Evolutionary conservation across 2,113 vertebrate species (phyloP).

Genomic region (Arizona elegans): DNA sequence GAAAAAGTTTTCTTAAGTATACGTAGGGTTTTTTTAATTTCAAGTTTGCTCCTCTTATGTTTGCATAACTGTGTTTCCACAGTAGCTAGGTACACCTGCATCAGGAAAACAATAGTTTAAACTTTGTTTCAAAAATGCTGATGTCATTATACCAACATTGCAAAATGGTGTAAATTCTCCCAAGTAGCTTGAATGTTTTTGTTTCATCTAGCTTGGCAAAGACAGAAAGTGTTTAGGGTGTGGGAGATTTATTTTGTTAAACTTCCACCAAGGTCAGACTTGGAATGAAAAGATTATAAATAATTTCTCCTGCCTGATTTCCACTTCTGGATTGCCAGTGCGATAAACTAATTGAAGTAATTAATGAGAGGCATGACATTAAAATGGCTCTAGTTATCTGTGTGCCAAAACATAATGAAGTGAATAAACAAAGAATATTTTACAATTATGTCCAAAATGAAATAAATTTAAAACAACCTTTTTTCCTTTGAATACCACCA

Average conservation of each 20-base stretch:
- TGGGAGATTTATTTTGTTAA: slow-evolving; percentile 51
- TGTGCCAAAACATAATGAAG: neutral
- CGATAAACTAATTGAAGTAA: slow-evolving; percentile 24
- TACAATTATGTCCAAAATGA: neutral
- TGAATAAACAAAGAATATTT: neutral
- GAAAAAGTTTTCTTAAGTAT: neutral
- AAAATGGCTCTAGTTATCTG: slow-evolving; percentile 13
- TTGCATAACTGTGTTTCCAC: neutral
- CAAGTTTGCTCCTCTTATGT: neutral
- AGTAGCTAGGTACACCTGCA: slow-evolving; percentile 14
- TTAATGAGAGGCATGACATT: slow-evolving; percentile 32
- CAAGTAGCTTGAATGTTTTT: neutral
- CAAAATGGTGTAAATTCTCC: neutral
- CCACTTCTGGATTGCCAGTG: slow-evolving; percentile 28
- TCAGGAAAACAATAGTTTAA: slow-evolving; percentile 35
- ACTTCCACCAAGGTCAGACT: slow-evolving; percentile 53
- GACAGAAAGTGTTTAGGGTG: slow-evolving; percentile 38
- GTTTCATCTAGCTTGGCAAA: slow-evolving; percentile 40
- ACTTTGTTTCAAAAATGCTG: slow-evolving; percentile 15
- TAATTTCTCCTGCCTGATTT: slow-evolving; percentile 55
- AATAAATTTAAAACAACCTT: neutral
- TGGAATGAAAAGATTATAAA: slow-evolving; percentile 55
- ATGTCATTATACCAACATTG: slow-evolving; percentile 13
- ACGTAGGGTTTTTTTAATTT: neutral
- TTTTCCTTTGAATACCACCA: neutral